Evolutionary conservation across 1,140 invertebrate species (phyloP).

Genomic region (Saccostrea glomerata): DNA sequence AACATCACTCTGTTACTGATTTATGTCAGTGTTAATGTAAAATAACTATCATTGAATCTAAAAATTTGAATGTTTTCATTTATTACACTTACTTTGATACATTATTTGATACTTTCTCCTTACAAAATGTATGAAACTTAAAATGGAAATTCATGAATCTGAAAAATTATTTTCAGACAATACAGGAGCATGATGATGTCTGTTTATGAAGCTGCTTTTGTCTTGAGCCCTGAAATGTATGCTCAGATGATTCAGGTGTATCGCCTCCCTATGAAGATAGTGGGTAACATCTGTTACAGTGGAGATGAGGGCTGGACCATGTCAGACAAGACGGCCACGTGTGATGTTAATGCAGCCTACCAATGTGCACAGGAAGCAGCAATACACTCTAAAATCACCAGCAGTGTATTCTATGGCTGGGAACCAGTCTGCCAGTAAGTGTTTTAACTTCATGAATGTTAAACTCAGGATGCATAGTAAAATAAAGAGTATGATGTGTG

Average conservation of each 20-base stretch:
- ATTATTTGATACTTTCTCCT: too few relatives aligned
- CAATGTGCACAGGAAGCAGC: not conserved
- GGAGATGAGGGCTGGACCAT: not conserved
- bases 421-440: conserved; percentile 49
- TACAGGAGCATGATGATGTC: conserved; percentile 23
- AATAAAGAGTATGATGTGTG: too few relatives aligned
- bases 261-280: not conserved
- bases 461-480: too few relatives aligned
- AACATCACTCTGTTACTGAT: too few relatives aligned
- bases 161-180: not conserved
- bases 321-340: not conserved
- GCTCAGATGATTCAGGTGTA: conserved; percentile 15
- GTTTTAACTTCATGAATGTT: too few relatives aligned
- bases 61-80: too few relatives aligned
- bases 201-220: not conserved
- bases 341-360: conserved; percentile 43
- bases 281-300: conserved; percentile 11
- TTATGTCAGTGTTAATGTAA: too few relatives aligned
- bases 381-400: conserved; percentile 35
- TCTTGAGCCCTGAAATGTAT: not conserved
- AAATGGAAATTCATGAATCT: not conserved
- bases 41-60: too few relatives aligned
- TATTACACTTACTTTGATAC: too few relatives aligned
- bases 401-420: conserved; percentile 18
- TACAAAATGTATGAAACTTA: not conserved